Percentiles rank a stretch among this genome's conserved stretches.
phyloP scores from a whole-genome alignment of 2,888 invertebrate species.

The Nomada hirtipes region DNA sequence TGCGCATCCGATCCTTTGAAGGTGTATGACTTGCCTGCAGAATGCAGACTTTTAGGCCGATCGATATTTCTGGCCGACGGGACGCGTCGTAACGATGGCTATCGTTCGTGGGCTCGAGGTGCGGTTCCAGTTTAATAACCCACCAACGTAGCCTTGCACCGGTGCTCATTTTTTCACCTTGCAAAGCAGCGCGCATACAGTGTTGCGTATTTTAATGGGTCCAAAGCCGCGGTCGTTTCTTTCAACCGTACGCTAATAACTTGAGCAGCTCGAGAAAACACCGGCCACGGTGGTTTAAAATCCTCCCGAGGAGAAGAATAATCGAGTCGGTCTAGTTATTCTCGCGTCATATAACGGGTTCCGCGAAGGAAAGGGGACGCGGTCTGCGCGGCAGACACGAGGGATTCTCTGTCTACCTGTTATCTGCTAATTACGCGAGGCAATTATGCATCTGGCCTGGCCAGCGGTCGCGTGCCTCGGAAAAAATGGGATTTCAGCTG shows the following conservation, averaged over 20 bases:
- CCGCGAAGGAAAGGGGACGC: background rate
- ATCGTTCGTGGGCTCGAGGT: background rate
- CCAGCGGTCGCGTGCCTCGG: slow-evolving; percentile 33
- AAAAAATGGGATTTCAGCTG: slow-evolving; percentile 60
- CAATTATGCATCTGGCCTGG: slow-evolving; percentile 68
- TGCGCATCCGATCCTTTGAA: background rate
- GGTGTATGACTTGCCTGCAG: background rate
- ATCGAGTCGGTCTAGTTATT: slow-evolving; percentile 18
- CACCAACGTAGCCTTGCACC: too few species aligned
- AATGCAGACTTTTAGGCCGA: background rate
- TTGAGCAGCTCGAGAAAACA: background rate
- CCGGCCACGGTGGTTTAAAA: background rate
- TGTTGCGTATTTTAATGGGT: background rate
- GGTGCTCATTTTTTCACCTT: too few species aligned
- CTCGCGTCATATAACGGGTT: background rate
- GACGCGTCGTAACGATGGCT: background rate
- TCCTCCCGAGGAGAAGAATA: background rate
- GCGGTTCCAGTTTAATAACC: too few species aligned
- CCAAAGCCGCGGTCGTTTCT: background rate
- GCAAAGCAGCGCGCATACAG: too few species aligned
- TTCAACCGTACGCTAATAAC: background rate
- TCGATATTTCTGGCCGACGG: background rate
- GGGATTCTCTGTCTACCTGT: slow-evolving; percentile 55
- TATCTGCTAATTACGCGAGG: slow-evolving; percentile 69
- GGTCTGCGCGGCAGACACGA: slow-evolving; percentile 10